A percentile compares a stretch with the other conserved stretches of the same genome.
phyloP scores from a whole-genome alignment of 2,113 vertebrate species.

The Pterophyllum scalare region DNA sequence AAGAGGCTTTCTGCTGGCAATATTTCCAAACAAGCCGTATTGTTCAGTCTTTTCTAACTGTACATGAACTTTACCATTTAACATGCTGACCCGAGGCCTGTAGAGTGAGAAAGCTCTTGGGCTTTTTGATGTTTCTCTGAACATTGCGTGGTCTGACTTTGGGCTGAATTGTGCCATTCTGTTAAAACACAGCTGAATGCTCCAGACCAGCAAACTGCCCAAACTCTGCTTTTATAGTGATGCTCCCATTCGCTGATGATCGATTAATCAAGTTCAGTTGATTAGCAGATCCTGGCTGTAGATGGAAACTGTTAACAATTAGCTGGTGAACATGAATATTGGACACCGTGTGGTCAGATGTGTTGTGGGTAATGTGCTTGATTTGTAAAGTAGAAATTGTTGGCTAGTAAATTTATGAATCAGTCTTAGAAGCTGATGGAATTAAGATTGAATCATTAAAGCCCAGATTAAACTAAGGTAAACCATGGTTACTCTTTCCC shows the following conservation, averaged over 20 bases:
- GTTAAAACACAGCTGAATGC: neutral
- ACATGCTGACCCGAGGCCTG: accelerated
- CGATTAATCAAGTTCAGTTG: neutral
- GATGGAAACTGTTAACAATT: neutral
- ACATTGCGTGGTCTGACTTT: too few relatives aligned
- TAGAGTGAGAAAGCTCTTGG: neutral
- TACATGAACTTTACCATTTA: neutral
- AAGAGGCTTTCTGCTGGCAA: neutral
- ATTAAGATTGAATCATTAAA: too few relatives aligned
- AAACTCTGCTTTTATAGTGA: neutral
- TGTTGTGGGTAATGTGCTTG: neutral
- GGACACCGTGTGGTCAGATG: neutral
- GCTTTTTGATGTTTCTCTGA: too few relatives aligned
- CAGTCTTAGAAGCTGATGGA: too few relatives aligned
- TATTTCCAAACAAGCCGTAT: too few relatives aligned
- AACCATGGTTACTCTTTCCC: neutral
- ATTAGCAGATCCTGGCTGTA: neutral
- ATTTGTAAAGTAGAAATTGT: too few relatives aligned
- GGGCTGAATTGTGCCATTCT: neutral
- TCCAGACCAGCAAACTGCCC: neutral
- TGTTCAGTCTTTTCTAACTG: neutral
- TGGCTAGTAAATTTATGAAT: too few relatives aligned
- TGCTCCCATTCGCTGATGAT: neutral
- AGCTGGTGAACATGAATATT: neutral
- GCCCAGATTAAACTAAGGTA: neutral